These are phyloP conservation scores for Eriocheir sinensis DNA, from an alignment of 1,140 invertebrate genomes.

Conservation along the genomic window DNA sequence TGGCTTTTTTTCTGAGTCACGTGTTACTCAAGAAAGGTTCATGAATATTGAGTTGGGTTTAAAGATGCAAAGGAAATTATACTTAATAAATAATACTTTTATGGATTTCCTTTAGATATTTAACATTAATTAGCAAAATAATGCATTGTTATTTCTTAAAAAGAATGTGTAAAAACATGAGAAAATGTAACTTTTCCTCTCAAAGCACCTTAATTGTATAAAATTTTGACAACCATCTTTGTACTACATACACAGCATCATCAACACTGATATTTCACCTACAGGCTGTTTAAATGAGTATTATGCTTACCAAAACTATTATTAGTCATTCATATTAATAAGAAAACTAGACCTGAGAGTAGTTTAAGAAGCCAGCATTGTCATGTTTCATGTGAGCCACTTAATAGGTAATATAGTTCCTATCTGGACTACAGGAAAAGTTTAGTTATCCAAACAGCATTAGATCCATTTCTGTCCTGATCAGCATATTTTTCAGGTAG, in stretches of 20 bases:
- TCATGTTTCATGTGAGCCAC: neutral
- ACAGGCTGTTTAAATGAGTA: neutral
- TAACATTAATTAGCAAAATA: neutral
- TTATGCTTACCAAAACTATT: neutral
- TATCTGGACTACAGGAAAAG: no score
- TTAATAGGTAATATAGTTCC: neutral
- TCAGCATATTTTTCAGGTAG: no score
- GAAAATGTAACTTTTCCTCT: neutral
- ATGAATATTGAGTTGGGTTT: neutral
- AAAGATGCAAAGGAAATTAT: neutral
- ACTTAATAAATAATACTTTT: neutral
- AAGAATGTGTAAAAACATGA: neutral
- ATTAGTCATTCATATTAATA: neutral
- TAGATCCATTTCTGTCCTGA: no score
- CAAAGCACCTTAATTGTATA: neutral
- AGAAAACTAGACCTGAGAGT: neutral
- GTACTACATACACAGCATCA: neutral
- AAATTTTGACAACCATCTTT: neutral
- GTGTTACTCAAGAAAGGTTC: neutral
- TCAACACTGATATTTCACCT: neutral
- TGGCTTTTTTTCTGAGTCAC: no score
- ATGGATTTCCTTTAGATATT: neutral
- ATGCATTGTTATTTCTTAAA: neutral
- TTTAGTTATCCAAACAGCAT: no score
- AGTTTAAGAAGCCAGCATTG: neutral